These are phyloP conservation scores for Rhaphigaster nebulosa DNA, from an alignment of 2,888 invertebrate species.

Conservation along the genomic window DNA sequence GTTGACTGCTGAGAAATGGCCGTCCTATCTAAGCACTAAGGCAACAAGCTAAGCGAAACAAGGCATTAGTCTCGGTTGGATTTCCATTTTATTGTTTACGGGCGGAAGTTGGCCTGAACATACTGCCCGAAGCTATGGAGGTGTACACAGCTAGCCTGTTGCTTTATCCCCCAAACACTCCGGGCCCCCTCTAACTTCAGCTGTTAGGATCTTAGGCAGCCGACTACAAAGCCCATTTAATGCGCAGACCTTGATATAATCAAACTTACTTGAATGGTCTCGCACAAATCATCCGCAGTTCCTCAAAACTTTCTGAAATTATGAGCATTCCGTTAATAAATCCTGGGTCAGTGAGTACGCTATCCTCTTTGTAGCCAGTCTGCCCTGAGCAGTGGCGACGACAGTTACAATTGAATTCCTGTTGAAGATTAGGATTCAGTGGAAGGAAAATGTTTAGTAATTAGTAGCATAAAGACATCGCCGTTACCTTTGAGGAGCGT, in stretches of 20 bases:
- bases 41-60: conserved; percentile 2
- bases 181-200: not conserved
- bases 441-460: not conserved
- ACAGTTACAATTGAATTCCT: not conserved
- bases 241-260: not conserved
- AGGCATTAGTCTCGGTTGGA: not conserved
- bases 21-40: not conserved
- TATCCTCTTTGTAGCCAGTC: not conserved
- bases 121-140: conserved; percentile 32
- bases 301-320: conserved; percentile 19
- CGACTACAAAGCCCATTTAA: conserved; percentile 39
- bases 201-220: conserved; percentile 8
- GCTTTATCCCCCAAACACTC: conserved; percentile 11
- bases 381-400: not conserved
- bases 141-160: conserved; percentile 39
- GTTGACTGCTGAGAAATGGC: too few species aligned
- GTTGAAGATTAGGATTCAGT: not conserved
- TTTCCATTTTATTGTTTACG: conserved; percentile 49
- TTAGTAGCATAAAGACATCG: not conserved
- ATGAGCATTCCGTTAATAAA: conserved; percentile 4
- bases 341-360: not conserved
- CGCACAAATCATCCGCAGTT: conserved; percentile 21
- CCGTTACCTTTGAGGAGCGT: not conserved
- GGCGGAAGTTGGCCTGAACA: not conserved
- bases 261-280: conserved; percentile 12